Conservation (phyloP, 2,888 invertebrate genomes). For the Cephus spinipes region DNA sequence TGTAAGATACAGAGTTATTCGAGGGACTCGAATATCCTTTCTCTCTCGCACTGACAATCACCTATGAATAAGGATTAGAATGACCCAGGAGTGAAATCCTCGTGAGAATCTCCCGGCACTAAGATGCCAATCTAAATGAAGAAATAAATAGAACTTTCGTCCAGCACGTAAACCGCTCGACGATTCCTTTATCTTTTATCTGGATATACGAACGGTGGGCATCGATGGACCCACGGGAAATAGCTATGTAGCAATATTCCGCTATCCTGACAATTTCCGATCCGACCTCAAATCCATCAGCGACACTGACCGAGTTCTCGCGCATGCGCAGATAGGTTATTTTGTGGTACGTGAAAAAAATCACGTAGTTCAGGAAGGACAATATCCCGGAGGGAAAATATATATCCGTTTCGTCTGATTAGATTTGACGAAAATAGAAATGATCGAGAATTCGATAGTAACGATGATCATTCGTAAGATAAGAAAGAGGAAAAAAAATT, state of each 20-base stretch:
- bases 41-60: background rate
- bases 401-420: too few species aligned
- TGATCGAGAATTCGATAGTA: conserved; percentile 1
- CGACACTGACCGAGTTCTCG: background rate
- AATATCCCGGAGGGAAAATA: background rate
- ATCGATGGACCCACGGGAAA: background rate
- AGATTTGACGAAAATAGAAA: conserved; percentile 2
- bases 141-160: background rate
- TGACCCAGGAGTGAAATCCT: background rate
- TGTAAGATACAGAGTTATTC: background rate
- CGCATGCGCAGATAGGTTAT: background rate
- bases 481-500: background rate
- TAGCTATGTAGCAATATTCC: background rate
- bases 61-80: background rate
- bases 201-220: background rate
- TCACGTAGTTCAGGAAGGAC: background rate
- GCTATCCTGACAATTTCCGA: background rate
- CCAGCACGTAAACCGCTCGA: background rate
- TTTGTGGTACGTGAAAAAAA: background rate
- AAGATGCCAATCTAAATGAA: background rate
- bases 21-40: background rate
- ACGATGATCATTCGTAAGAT: background rate
- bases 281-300: background rate
- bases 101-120: background rate
- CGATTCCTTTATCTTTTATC: background rate